Conservation (phyloP, 2,888 invertebrate species). For the Panorpa germanica region DNA sequence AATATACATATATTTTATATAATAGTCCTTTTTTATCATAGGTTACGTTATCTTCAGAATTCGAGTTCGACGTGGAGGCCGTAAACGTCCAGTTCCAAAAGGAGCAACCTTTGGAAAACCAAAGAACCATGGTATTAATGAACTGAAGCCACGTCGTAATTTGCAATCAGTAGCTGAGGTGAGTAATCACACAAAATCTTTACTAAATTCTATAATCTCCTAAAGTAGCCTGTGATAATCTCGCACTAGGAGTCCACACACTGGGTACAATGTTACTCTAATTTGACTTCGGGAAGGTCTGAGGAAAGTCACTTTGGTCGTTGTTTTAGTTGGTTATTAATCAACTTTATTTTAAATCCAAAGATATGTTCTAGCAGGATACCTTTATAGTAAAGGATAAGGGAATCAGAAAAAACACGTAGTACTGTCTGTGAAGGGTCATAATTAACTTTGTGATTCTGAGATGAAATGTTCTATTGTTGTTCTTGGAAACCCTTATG, state of each 20-base stretch:
- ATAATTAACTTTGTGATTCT: no score
- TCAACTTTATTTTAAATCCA: background rate
- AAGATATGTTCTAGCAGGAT: no score
- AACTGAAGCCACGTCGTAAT: conserved; percentile 88
- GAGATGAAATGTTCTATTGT: no score
- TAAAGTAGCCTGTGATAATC: no score
- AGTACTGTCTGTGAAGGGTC: no score
- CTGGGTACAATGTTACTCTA: no score
- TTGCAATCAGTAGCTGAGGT: conserved; percentile 96
- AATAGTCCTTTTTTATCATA: conserved; percentile 20
- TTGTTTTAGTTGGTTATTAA: conserved; percentile 7
- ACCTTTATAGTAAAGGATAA: no score
- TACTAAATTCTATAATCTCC: background rate
- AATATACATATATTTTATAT: no score
- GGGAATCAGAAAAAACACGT: no score
- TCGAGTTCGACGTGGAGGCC: conserved; percentile 94
- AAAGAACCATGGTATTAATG: conserved; percentile 96
- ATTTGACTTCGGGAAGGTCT: no score
- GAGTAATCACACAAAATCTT: conserved; percentile 17
- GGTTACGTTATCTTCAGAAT: conserved; percentile 91
- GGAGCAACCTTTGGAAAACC: conserved; percentile 98
- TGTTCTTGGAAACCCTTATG: no score
- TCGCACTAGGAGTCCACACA: no score
- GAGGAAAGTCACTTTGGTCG: conserved; percentile 8
- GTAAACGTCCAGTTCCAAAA: conserved; percentile 97